A percentile compares a stretch with the other conserved stretches of the same genome.
These are phyloP conservation scores for Sebastes aleutianus DNA, from an alignment of 2,797 vertebrate genomes.

Conservation along the genomic window DNA sequence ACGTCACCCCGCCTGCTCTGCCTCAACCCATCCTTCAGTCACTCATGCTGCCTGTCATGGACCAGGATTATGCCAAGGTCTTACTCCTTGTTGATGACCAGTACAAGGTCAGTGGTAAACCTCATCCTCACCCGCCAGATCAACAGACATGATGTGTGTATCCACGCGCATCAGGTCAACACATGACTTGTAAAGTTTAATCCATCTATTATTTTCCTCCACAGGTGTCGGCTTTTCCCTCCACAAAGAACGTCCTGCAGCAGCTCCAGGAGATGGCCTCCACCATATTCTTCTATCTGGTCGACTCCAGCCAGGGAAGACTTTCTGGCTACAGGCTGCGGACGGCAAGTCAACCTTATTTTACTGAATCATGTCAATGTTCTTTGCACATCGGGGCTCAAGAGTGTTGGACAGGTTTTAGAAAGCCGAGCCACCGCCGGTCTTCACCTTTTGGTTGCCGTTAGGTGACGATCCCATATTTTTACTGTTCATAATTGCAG, in stretches of 20 bases:
- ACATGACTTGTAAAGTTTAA: rapidly evolving
- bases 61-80: slow-evolving; percentile 97
- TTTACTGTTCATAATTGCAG: neutral
- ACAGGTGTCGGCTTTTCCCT: slow-evolving; percentile 94
- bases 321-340: slow-evolving; percentile 92
- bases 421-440: too few relatives aligned
- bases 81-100: slow-evolving; percentile 93
- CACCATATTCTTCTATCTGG: slow-evolving; percentile 92
- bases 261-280: slow-evolving; percentile 93
- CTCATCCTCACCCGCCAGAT: neutral
- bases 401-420: too few relatives aligned
- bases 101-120: slow-evolving; percentile 85
- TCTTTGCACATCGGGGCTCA: neutral
- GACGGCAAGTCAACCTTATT: slow-evolving; percentile 77
- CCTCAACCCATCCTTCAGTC: slow-evolving; percentile 92
- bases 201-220: neutral
- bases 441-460: neutral
- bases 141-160: neutral
- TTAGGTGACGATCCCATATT: neutral
- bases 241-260: slow-evolving; percentile 92
- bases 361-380: neutral
- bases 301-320: slow-evolving; percentile 88
- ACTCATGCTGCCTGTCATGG: slow-evolving; percentile 92
- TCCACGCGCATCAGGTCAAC: neutral
- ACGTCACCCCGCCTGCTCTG: slow-evolving; percentile 87